Conservation (phyloP, 2,113 vertebrate genomes). For the Todiramphus saurophagus region DNA sequence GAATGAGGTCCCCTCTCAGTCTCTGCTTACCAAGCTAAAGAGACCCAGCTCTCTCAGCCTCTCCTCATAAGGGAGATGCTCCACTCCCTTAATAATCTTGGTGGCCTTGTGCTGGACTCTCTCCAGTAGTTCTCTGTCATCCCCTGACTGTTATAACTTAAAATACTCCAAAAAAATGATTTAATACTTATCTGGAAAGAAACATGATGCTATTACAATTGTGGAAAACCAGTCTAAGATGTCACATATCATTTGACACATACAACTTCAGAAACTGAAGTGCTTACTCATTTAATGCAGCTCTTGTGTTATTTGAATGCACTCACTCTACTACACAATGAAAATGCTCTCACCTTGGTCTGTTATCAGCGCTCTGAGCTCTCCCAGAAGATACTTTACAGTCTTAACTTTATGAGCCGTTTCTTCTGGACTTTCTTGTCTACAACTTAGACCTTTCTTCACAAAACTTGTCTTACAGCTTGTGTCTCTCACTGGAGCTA, state of each 20-base stretch:
- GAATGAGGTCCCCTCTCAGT: too few relatives aligned
- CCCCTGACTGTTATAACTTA: neutral
- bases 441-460: constrained; percentile 56
- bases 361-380: constrained; percentile 81
- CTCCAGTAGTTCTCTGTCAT: neutral
- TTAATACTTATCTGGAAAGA: neutral
- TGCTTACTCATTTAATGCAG: neutral
- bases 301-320: neutral
- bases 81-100: too few relatives aligned
- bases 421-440: constrained; percentile 64
- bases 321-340: neutral
- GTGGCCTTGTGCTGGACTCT: too few relatives aligned
- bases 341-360: constrained; percentile 79
- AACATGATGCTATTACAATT: neutral
- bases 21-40: too few relatives aligned
- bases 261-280: neutral
- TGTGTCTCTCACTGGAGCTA: constrained; percentile 73
- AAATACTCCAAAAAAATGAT: neutral
- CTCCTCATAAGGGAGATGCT: too few relatives aligned
- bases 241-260: neutral
- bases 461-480: constrained; percentile 55
- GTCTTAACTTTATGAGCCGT: constrained; percentile 71
- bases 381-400: constrained; percentile 79
- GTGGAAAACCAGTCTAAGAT: neutral
- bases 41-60: too few relatives aligned